Evolutionary conservation across 2,888 invertebrate genomes (phyloP).

Genomic region (Neuroscelio doddi): DNA sequence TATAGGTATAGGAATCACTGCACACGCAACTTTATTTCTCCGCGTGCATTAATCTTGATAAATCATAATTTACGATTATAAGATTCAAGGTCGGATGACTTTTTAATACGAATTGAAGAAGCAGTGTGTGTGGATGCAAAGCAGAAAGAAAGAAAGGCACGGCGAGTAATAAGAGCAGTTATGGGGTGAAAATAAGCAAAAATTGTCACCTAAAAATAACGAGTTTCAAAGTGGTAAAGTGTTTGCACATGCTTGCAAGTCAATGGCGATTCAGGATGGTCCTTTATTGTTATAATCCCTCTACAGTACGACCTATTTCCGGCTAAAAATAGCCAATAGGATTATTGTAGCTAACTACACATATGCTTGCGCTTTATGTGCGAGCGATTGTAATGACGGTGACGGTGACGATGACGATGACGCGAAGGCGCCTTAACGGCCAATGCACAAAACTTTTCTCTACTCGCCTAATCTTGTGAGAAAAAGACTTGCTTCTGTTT

Average conservation of each 20-base stretch:
- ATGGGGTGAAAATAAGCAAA: no score
- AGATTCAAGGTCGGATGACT: constrained; percentile 7
- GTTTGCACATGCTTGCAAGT: constrained; percentile 31
- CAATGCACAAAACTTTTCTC: constrained; percentile 14
- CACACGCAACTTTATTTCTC: constrained; percentile 11
- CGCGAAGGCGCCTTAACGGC: constrained; percentile 50
- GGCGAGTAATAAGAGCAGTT: neutral
- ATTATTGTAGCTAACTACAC: constrained; percentile 61
- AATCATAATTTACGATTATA: neutral
- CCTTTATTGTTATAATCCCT: constrained; percentile 59
- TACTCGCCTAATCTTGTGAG: neutral
- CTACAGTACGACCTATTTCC: constrained; percentile 63
- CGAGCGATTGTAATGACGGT: constrained; percentile 7
- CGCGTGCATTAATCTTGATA: constrained; percentile 7
- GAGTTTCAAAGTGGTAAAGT: constrained; percentile 26
- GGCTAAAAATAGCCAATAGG: constrained; percentile 69
- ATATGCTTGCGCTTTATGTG: constrained; percentile 44
- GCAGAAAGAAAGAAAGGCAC: neutral
- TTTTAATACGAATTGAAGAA: no score
- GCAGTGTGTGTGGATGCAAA: no score
- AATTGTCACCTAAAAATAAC: constrained; percentile 35
- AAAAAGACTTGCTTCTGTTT: neutral
- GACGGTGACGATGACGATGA: constrained; percentile 37
- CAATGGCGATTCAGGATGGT: constrained; percentile 50
- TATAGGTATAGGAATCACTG: neutral